A percentile compares a stretch with the other conserved stretches of the same genome.
phyloP scores from a whole-genome alignment of 1,140 invertebrate species.

The Drosophila jambulina region DNA sequence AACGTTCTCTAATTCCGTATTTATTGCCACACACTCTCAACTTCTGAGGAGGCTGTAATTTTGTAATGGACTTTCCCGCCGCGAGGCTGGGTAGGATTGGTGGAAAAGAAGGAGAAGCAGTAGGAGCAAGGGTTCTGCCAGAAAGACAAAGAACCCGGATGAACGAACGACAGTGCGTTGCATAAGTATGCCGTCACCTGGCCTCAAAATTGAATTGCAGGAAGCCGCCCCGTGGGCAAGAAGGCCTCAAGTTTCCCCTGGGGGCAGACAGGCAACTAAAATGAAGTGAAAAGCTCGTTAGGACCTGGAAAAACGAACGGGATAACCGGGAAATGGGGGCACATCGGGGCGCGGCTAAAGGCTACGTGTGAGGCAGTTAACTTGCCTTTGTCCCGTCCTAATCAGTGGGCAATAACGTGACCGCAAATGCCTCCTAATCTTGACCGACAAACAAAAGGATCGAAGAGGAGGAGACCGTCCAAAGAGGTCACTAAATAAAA shows the following conservation, averaged over 20 bases:
- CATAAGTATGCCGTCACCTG: slow-evolving; percentile 66
- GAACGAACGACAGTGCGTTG: slow-evolving; percentile 58
- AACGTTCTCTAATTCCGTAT: slow-evolving; percentile 59
- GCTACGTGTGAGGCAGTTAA: slow-evolving; percentile 76
- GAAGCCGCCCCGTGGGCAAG: slow-evolving; percentile 12
- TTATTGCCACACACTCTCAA: slow-evolving; percentile 51
- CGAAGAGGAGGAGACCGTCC: slow-evolving; percentile 16
- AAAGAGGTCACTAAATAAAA: slow-evolving; percentile 71
- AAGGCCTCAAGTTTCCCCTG: slow-evolving; percentile 19
- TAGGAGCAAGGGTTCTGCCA: slow-evolving; percentile 1
- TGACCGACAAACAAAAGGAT: slow-evolving; percentile 70
- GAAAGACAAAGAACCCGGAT: slow-evolving; percentile 38
- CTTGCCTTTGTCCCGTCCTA: slow-evolving; percentile 65
- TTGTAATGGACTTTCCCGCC: slow-evolving; percentile 72
- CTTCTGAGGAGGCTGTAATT: slow-evolving; percentile 44
- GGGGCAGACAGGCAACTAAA: slow-evolving; percentile 31
- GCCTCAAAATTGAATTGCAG: slow-evolving; percentile 66
- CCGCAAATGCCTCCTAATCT: slow-evolving; percentile 82
- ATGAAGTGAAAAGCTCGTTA: slow-evolving; percentile 80
- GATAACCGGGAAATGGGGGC: not conserved
- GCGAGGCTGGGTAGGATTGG: slow-evolving; percentile 41
- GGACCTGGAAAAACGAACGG: slow-evolving; percentile 18
- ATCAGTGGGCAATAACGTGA: slow-evolving; percentile 84
- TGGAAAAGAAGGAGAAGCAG: not conserved
- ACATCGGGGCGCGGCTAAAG: slow-evolving; percentile 20